Evolutionary conservation across 2,113 vertebrate species (phyloP).

Genomic region (Apteryx owenii): DNA sequence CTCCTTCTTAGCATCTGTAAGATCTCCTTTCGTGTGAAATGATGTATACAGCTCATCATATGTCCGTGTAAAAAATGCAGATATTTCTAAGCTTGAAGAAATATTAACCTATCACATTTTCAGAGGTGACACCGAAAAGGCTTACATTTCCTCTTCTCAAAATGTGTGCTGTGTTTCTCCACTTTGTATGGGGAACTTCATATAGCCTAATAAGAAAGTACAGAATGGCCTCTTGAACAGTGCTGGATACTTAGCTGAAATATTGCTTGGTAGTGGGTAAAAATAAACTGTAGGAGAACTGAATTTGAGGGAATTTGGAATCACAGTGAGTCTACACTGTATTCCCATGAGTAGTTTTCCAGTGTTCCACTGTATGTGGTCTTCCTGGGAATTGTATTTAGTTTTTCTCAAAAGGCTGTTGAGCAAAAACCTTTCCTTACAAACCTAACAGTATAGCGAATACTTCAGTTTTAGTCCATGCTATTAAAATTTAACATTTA

Average conservation of each 20-base stretch:
- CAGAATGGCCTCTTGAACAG: not conserved
- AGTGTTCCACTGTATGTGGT: not conserved
- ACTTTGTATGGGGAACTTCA: not conserved
- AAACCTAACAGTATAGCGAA: not conserved
- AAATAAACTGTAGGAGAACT: not conserved
- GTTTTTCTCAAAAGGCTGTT: not conserved
- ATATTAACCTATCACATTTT: not conserved
- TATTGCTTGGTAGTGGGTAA: not conserved
- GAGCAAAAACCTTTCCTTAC: not conserved
- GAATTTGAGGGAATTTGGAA: not conserved
- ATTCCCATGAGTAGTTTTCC: fast-evolving
- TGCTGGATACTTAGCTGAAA: not conserved
- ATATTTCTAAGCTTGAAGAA: not conserved
- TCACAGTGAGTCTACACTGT: not conserved
- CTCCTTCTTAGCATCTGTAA: not conserved
- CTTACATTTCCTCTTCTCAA: not conserved
- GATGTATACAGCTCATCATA: not conserved
- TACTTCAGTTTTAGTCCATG: not conserved
- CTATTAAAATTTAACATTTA: not conserved
- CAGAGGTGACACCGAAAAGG: not conserved
- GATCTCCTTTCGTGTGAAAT: not conserved
- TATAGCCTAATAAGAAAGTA: not conserved
- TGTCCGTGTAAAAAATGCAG: not conserved
- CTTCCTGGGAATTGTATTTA: not conserved
- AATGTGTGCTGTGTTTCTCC: not conserved